Evolutionary conservation across 2,797 vertebrate species (phyloP), one percentile per base, ranked within the genome.

Genomic region (Sebastes baramenuke): DNA sequence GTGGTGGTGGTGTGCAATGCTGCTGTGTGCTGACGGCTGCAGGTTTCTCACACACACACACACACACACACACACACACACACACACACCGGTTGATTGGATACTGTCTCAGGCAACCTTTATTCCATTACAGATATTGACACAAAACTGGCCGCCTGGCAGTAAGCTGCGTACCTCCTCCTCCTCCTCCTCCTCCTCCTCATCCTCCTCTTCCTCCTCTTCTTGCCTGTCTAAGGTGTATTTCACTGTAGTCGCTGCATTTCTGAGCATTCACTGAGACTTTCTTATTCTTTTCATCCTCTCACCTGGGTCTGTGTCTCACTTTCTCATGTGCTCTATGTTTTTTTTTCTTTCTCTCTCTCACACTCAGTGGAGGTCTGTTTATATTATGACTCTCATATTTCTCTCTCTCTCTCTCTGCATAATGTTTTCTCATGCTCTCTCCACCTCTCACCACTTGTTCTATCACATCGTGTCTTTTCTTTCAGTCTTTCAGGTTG

Each of bases 101-200:
- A 82, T 78, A 73, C 56, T 74, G 82, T 90, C 30, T 87, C 24
- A 81, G 68, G 68, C 55, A 71, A 54, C 79, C 70, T 88, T 88
- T 82, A 90, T 89, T 89, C 72, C 89, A 92, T 92, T 89, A 92
- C 49, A 81, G 86, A 92, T 92, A 88, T 91, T 92, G 90, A 89
- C 73, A 85, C 24, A 82, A 84, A 83, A 58, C 56, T 67, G 67
- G 36, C 60, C 3, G n/a, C 29, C 30, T 82, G 73, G 75, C 85
- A 86, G 32, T 32, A 52, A 79, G 29, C 80, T 25, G 13, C 36
- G 18, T 36, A 25, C 58, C 24, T 55, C 70, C 60, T 77, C 77
- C 60, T 80, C 42, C 2, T 11, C 36, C 66, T 38, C 12, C 8
- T 58, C 36, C 52, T 68, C 55, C 2, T 25, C 12, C 69, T 36